Percentiles rank a stretch among this genome's conserved stretches.
Conservation (phyloP, 2,113 vertebrate species). For the Clupea harengus region DNA sequence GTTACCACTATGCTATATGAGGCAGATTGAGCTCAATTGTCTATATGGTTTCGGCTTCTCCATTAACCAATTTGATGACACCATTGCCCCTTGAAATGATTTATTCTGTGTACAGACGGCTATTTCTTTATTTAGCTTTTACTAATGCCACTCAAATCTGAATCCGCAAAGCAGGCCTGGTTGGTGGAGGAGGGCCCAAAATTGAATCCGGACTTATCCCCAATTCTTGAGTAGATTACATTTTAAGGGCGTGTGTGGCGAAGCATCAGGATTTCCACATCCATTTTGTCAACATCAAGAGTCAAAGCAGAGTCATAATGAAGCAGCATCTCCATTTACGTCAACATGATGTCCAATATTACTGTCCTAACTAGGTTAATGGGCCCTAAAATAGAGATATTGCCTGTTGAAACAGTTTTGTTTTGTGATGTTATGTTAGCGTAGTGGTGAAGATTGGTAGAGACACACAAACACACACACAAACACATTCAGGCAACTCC, state of each 20-base stretch:
- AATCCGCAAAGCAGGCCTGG: background rate
- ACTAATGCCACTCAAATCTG: background rate
- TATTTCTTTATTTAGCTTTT: background rate
- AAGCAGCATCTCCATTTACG: background rate
- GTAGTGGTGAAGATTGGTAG: background rate
- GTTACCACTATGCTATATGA: background rate
- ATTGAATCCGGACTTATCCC: constrained; percentile 7
- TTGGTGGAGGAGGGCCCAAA: background rate
- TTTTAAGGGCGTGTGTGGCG: background rate
- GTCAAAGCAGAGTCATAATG: background rate
- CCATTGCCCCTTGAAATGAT: background rate
- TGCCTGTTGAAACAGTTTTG: background rate
- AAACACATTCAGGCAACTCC: background rate
- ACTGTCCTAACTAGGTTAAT: background rate
- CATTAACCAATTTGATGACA: background rate
- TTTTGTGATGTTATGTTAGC: background rate
- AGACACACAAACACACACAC: background rate
- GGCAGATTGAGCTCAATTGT: background rate
- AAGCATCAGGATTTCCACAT: background rate
- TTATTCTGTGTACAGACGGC: background rate
- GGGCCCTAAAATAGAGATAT: background rate
- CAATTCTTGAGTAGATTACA: constrained; percentile 7
- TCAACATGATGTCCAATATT: background rate
- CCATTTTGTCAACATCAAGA: background rate
- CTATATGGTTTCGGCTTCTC: background rate